Evolutionary conservation across 2,888 invertebrate species (phyloP).

Genomic region (Megastigmus dorsalis): DNA sequence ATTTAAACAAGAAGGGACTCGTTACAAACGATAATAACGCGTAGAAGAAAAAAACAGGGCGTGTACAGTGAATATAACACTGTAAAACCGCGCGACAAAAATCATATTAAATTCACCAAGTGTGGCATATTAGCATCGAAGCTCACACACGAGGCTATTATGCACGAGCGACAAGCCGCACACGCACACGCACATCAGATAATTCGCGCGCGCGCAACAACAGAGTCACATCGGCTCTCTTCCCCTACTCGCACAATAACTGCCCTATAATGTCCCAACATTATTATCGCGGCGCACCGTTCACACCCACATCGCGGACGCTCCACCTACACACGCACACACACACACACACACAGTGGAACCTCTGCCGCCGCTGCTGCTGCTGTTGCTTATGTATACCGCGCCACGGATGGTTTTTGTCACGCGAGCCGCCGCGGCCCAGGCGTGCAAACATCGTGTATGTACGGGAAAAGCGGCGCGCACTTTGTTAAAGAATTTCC

Average conservation of each 20-base stretch:
- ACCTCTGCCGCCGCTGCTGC: no score
- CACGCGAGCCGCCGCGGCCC: conserved; percentile 15
- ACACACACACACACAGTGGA: no score
- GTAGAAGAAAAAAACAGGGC: no score
- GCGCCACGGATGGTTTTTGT: conserved; percentile 6
- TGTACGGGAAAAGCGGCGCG: no score
- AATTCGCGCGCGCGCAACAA: not conserved
- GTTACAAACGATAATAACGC: no score
- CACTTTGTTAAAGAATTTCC: conserved; percentile 26
- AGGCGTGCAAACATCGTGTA: conserved; percentile 22
- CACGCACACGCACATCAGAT: not conserved
- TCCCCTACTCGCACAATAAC: no score
- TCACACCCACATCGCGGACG: not conserved
- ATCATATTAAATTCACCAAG: not conserved
- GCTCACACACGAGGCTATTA: not conserved
- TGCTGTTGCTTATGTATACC: no score
- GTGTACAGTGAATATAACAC: no score
- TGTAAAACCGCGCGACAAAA: not conserved
- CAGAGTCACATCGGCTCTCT: no score
- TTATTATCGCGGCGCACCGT: conserved; percentile 4
- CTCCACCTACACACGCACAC: no score
- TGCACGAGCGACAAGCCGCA: not conserved
- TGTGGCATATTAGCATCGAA: not conserved
- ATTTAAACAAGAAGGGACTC: no score
- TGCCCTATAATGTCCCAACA: no score